Percentiles rank a stretch among this genome's conserved stretches.
phyloP scores from a whole-genome alignment of 2,797 vertebrate species.

The Intellagama lesueurii region DNA sequence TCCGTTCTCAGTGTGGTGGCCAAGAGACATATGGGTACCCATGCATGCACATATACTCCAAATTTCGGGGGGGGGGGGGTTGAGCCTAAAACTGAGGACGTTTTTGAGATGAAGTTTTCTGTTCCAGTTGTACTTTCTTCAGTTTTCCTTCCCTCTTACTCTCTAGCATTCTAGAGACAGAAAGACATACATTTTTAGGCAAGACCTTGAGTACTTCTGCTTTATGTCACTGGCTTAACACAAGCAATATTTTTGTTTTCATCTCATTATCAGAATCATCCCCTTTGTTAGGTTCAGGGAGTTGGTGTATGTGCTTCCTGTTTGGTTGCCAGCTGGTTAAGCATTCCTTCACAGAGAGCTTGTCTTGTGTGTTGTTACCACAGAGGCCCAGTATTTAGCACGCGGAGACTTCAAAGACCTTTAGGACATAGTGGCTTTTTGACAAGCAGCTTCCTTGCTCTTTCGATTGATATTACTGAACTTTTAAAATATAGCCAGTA shows the following conservation, averaged over 20 bases:
- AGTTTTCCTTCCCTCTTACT: neutral
- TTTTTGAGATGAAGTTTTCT: neutral
- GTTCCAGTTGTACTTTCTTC: neutral
- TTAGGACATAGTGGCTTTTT: neutral
- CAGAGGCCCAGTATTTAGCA: neutral
- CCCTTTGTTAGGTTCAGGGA: neutral
- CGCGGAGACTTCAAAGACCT: neutral
- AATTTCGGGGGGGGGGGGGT: no score
- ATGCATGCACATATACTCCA: no score
- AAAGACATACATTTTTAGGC: neutral
- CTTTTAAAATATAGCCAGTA: neutral
- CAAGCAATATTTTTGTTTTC: neutral
- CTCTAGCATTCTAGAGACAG: neutral
- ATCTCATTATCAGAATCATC: neutral
- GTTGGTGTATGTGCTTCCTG: neutral
- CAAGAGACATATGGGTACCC: no score
- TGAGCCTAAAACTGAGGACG: no score
- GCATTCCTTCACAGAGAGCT: neutral
- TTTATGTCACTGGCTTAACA: neutral
- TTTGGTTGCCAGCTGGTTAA: neutral
- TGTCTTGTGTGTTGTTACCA: neutral
- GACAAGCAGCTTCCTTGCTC: neutral
- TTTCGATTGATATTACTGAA: neutral
- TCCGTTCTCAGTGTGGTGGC: neutral
- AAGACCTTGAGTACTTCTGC: neutral